Percentiles rank a stretch among this genome's conserved stretches.
Evolutionary conservation across 2,113 vertebrate species (phyloP).

Genomic region (Azemiops feae): DNA sequence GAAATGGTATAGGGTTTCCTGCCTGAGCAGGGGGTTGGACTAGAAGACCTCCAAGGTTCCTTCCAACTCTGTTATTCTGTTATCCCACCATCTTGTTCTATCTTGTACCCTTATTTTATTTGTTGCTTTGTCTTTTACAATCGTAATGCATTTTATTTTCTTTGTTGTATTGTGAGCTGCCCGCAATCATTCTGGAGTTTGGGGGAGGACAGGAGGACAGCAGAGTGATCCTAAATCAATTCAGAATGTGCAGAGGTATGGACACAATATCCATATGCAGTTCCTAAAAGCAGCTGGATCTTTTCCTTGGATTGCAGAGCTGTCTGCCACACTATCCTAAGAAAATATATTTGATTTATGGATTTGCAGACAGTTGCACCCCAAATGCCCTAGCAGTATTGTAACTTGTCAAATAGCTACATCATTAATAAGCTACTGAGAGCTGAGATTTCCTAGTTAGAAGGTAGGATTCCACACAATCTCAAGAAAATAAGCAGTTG

Average conservation of each 20-base stretch:
- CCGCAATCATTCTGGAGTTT: background rate
- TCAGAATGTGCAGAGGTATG: background rate
- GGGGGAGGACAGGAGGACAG: too few relatives aligned
- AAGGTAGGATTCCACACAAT: background rate
- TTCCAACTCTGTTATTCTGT: too few relatives aligned
- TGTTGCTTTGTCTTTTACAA: background rate
- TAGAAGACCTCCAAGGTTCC: too few relatives aligned
- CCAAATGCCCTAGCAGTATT: background rate
- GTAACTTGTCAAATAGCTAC: background rate
- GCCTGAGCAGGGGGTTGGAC: too few relatives aligned
- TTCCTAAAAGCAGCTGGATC: background rate
- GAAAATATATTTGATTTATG: background rate
- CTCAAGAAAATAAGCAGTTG: conserved; percentile 24
- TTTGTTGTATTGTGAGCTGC: background rate
- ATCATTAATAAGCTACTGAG: background rate
- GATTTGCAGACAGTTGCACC: background rate
- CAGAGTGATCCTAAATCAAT: background rate
- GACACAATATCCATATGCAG: background rate
- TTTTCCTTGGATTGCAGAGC: background rate
- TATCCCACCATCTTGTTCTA: background rate
- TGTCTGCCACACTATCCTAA: background rate
- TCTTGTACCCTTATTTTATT: background rate
- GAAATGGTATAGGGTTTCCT: background rate
- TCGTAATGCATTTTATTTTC: background rate
- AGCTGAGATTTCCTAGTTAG: background rate